Evolutionary conservation across 2,797 vertebrate species (phyloP).

Genomic region (Darevskia nairensis): DNA sequence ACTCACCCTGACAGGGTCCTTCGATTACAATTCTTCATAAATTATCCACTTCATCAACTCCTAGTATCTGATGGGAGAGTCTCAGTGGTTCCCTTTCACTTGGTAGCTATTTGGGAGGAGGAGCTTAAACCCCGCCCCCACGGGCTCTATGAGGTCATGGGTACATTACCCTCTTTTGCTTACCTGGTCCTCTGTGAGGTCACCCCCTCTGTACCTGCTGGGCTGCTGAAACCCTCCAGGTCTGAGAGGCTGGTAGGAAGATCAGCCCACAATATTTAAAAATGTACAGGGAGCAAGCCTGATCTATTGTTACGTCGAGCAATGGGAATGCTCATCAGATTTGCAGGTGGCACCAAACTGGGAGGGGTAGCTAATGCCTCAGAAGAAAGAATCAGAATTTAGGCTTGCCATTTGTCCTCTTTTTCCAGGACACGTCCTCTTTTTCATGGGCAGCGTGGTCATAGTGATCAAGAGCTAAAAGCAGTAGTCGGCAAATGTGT

Average conservation of each 20-base stretch:
- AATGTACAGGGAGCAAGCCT: background rate
- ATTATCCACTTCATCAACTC: background rate
- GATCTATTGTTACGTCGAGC: background rate
- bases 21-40: background rate
- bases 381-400: too few species aligned
- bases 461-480: too few species aligned
- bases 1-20: background rate
- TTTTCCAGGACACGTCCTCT: too few species aligned
- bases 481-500: too few species aligned
- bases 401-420: too few species aligned
- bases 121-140: background rate
- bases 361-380: too few species aligned
- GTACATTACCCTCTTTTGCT: constrained; percentile 3
- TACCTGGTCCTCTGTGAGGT: constrained; percentile 26
- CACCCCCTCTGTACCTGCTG: constrained; percentile 1
- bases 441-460: too few species aligned
- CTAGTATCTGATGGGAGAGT: background rate
- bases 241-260: background rate
- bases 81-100: background rate
- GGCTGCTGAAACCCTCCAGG: background rate
- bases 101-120: constrained; percentile 17
- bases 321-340: background rate
- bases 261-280: background rate
- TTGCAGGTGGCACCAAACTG: background rate
- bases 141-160: constrained; percentile 33